A percentile compares a stretch with the other conserved stretches of the same genome.
These are phyloP conservation scores for Diorhabda sublineata DNA, from an alignment of 1,140 invertebrate species.

Conservation along the genomic window DNA sequence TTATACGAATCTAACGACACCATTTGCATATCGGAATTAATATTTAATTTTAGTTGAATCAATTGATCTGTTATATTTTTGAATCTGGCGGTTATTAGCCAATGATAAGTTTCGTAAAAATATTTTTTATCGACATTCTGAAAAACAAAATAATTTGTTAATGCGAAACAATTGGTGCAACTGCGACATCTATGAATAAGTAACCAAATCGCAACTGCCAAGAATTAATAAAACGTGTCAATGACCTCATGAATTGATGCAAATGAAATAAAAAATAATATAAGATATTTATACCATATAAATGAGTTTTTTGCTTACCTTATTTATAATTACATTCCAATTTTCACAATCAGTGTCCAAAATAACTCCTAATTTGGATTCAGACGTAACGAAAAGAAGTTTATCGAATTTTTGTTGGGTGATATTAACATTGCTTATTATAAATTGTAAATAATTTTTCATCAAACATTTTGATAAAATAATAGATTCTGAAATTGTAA, in stretches of 20 bases:
- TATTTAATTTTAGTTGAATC: conserved; percentile 19
- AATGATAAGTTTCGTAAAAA: conserved; percentile 25
- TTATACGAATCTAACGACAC: conserved; percentile 1
- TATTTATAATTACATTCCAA: conserved; percentile 12
- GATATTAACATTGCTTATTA: conserved; percentile 9
- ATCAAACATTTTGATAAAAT: conserved; percentile 15
- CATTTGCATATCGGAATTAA: conserved; percentile 22
- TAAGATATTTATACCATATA: not conserved
- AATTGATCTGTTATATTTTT: conserved; percentile 5
- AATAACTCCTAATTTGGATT: conserved; percentile 19
- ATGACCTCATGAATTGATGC: not conserved
- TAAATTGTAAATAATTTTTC: not conserved
- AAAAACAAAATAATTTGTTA: not conserved
- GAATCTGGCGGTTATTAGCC: conserved; percentile 17
- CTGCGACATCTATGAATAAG: not conserved
- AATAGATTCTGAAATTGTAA: conserved; percentile 6
- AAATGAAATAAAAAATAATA: not conserved
- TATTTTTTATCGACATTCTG: conserved; percentile 13
- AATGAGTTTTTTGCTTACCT: conserved; percentile 6
- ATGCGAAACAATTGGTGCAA: not conserved
- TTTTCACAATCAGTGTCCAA: conserved; percentile 21
- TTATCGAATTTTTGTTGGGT: not conserved
- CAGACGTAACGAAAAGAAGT: not conserved
- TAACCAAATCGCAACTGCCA: not conserved
- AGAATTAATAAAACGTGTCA: not conserved